Base-by-base conservation (phyloP, 2,888 invertebrate genomes). In the Asteroscopus sphinx region DNA sequence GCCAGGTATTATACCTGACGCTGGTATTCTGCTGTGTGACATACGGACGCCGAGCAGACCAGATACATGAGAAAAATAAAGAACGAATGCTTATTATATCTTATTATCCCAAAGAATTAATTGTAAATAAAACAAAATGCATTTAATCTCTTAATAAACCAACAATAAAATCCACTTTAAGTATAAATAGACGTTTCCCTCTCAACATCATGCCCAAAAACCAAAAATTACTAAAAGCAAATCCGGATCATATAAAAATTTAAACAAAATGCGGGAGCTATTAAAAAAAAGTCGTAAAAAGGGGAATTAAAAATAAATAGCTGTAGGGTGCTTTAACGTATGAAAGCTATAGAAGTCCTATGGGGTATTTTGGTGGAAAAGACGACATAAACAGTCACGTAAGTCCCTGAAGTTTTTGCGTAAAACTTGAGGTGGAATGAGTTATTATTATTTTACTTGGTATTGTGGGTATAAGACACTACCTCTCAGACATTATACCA, bases 261-360 rank as follows among this genome's bases (percentile, higher is more conserved):
- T 46, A 40, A 67, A 73, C 65, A 77, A 75, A 79, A 80, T 60
- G 69, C 44, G 59, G 35, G 49, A 35, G 58, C 68, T 73, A 70
- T 79, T 77, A 77, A 74, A 74, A n/a, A 78, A 76, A 68, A 57
- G 64, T 73, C 84, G 79, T 86, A 80, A 85, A n/a, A 81, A 80
- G 70, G 59, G 53, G 79, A 86, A 85, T 86, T 85, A 84, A 86
- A 86, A 83, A 83, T 84, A 82, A 81, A 85, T 78, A 78, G 79
- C 80, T n/a, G n/a, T n/a, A 48, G 47, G 66, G 63, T 49, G 49
- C 68, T 77, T 79, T 75, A 74, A 71, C 73, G 76, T 81, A 77
- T 77, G 76, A 67, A 69, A 63, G 61, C 51, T 37, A 45, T 49
- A 57, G 56, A 13, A 17, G n/a, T 40, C 26, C 47, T 12, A 28